phyloP scores from a whole-genome alignment of 2,113 vertebrate genomes.

The Parus major region DNA sequence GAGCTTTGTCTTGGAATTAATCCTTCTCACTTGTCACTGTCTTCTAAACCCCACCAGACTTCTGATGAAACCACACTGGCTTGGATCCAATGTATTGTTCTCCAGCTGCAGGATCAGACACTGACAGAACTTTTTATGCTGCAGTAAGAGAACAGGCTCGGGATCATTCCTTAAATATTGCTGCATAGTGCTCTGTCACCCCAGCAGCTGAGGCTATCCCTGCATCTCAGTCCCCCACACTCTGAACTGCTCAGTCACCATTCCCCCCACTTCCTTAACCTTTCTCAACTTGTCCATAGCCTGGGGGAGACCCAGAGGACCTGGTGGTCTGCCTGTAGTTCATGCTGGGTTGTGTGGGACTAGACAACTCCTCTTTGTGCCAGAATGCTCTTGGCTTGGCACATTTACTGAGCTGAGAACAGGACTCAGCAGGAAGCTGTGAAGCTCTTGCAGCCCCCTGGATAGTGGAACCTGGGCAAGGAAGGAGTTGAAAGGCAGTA shows the following conservation, averaged over 20 bases:
- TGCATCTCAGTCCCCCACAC: not conserved
- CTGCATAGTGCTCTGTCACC: not conserved
- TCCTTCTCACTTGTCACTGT: not conserved
- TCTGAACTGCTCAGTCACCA: not conserved
- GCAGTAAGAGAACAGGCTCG: not conserved
- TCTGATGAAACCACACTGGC: not conserved
- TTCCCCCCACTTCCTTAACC: not conserved
- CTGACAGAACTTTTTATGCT: not conserved
- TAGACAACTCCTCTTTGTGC: not conserved
- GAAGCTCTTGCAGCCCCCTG: not conserved
- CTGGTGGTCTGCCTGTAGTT: not conserved
- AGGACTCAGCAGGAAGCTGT: not conserved
- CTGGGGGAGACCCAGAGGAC: not conserved
- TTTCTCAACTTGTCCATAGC: not conserved
- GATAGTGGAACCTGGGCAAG: not conserved
- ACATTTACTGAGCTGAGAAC: not conserved
- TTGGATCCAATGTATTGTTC: not conserved
- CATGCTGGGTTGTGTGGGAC: not conserved
- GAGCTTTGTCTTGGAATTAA: not conserved
- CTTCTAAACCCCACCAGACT: not conserved
- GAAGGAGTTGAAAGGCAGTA: not conserved
- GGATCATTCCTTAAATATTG: not conserved
- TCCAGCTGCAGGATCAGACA: not conserved
- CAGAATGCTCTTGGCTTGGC: not conserved
- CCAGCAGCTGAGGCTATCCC: not conserved